phyloP scores from a whole-genome alignment of 1,140 invertebrate genomes.

The Mycetomoellerius zeteki region DNA sequence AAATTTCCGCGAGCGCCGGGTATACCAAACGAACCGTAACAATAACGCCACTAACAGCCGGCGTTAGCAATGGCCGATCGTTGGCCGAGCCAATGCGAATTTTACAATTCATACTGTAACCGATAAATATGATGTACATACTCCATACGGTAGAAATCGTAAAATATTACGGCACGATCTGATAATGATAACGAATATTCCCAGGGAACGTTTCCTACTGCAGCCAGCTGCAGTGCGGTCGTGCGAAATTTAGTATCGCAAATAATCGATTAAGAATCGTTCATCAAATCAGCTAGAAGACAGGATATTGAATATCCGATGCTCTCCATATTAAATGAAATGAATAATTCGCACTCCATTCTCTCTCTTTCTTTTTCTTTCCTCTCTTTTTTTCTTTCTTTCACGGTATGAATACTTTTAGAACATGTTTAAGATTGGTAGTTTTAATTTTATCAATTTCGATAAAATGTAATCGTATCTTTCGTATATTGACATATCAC shows the following conservation, averaged over 20 bases:
- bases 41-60: background rate
- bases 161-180: conserved; percentile 40
- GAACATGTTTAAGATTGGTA: background rate
- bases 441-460: background rate
- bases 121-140: conserved; percentile 32
- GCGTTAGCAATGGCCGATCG: background rate
- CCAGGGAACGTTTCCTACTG: conserved; percentile 19
- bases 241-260: conserved; percentile 39
- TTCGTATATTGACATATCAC: background rate
- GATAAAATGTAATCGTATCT: background rate
- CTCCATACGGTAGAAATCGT: background rate
- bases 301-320: conserved; percentile 30
- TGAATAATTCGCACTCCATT: conserved; percentile 26
- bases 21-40: background rate
- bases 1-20: conserved; percentile 1
- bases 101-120: conserved; percentile 40
- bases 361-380: background rate
- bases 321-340: background rate
- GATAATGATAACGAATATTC: conserved; percentile 58
- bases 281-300: conserved; percentile 20
- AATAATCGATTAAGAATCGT: conserved; percentile 51
- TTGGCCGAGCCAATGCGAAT: conserved; percentile 15
- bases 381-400: background rate
- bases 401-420: background rate
- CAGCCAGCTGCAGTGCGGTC: background rate